Evolutionary conservation across 2,113 vertebrate genomes (phyloP).

Genomic region (Phocoena phocoena): DNA sequence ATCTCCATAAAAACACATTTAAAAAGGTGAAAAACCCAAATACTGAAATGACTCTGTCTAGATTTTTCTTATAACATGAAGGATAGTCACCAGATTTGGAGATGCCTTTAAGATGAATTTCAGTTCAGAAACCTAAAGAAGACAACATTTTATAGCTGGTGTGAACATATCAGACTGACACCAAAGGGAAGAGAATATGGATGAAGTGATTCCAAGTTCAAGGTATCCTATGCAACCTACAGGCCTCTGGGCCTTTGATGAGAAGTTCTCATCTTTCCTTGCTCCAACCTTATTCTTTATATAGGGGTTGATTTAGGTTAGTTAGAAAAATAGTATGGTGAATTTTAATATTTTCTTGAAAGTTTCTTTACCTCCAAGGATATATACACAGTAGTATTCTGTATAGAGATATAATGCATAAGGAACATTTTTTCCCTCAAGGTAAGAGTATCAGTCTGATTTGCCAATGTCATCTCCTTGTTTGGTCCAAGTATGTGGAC

Average conservation of each 20-base stretch:
- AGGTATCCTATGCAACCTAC: background rate
- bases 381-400: background rate
- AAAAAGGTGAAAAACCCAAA: conserved; percentile 80
- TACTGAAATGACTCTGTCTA: conserved; percentile 69
- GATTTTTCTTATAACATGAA: conserved; percentile 69
- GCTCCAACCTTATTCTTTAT: background rate
- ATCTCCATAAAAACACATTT: conserved; percentile 78
- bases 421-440: background rate
- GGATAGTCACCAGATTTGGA: conserved; percentile 35
- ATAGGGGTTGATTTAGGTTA: background rate
- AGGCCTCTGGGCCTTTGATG: background rate
- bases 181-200: background rate
- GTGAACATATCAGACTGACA: background rate
- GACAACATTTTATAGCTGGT: background rate
- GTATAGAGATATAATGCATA: background rate
- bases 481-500: background rate
- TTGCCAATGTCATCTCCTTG: background rate
- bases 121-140: conserved; percentile 23
- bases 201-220: background rate
- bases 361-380: background rate
- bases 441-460: background rate
- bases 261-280: background rate
- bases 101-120: background rate
- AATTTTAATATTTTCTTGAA: conserved; percentile 10
- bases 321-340: background rate